Conservation (phyloP, 2,888 invertebrate genomes). For the Homarus gammarus region DNA sequence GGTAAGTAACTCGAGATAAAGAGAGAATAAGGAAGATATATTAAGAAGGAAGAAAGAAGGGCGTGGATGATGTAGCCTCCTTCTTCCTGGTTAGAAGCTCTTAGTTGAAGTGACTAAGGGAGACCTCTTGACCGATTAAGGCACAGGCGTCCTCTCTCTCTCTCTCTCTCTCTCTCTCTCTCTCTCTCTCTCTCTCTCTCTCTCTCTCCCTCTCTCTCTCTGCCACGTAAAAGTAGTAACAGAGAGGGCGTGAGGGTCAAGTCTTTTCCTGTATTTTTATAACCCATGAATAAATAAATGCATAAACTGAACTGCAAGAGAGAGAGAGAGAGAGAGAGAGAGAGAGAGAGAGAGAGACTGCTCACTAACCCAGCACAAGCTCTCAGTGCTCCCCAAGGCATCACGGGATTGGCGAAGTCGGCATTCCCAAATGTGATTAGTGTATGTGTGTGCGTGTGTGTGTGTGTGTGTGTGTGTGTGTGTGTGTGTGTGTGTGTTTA, state of each 20-base stretch:
- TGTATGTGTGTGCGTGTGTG: constrained; percentile 21
- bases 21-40: no score
- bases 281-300: not conserved
- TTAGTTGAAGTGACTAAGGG: not conserved
- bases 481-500: constrained; percentile 22
- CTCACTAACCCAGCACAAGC: not conserved
- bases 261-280: no score
- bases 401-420: not conserved
- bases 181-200: not conserved
- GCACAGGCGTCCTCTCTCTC: not conserved
- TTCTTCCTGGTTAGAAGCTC: no score
- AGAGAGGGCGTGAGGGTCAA: no score
- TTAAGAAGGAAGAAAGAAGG: no score
- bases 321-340: not conserved
- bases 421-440: not conserved
- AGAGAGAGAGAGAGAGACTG: not conserved
- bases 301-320: not conserved
- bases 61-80: no score
- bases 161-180: not conserved
- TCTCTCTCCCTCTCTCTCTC: not conserved
- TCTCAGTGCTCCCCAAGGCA: not conserved
- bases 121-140: not conserved
- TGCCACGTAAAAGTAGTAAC: not conserved
- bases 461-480: constrained; percentile 26
- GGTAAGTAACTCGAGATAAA: no score